Base-by-base conservation (phyloP, 2,888 invertebrate species). In the Campoplex nolae region DNA sequence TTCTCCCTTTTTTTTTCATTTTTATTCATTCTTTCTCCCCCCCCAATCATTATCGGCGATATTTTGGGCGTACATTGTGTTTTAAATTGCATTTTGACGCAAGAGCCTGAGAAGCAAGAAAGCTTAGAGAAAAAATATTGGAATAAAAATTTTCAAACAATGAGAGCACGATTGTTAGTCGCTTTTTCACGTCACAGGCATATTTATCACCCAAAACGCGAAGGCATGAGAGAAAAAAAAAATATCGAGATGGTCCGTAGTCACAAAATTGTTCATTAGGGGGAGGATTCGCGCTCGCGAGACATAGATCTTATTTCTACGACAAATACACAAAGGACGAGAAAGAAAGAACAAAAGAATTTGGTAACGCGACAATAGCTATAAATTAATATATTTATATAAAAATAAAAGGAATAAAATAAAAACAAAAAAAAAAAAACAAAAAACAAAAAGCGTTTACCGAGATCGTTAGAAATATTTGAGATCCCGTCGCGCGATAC, bases 341-440 rank as follows among this genome's bases (percentile, higher is more conserved):
- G 32, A 32, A 28, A 62, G 62, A 62, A 65, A 51, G 78, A 23
- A 23, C 23, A 23, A 23, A 23, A 42, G 73, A 79, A 82, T 79
- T 88, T 89, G 91, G 89, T 86, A 91, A 89, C 85, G 90, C 81
- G 68, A 81, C 45, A 68, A 89, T 92, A 92, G 91, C 86, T 93
- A 90, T 92, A 91, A 93, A 93, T 93, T 93, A 92, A 93, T 93
- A 93, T 93, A 93, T 93, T 93, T 87, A 75, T 75, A 75, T 67
- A 58, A 75, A 48, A 75, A 32, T 23, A 23, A 23, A 23, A 23
- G 23, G 0, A 23, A 23, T 23, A 23, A 23, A 23, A 23, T 23
- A 0, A 23, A 23, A 23, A 23, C 23, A 23, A 23, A 23, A 23
- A 23, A 23, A 23, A 23, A 23, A 23, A 0, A 23, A 23, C 0